Evolutionary conservation across 53 echinoderm and acorn worm genomes (phyloP), one percentile per base, ranked within the genome.

Genomic region (Zoroaster sp.): DNA sequence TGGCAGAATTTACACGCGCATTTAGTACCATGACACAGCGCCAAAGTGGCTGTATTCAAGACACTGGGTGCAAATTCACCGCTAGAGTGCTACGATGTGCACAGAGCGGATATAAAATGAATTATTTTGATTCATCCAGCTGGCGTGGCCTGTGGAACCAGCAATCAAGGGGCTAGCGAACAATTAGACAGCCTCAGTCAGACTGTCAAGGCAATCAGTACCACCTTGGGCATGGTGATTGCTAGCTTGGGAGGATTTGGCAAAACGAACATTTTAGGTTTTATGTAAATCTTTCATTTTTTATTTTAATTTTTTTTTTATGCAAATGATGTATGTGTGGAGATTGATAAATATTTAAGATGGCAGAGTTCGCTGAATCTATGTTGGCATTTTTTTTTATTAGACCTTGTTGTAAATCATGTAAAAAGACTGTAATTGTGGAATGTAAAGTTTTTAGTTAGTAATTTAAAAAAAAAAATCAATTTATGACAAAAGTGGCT

Each of bases 261-360:
- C 35, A 59, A 79, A n/a, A 74, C 14, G 37, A 33, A 73, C 37
- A 9, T 71, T 71, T 71, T 18, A 54, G 21, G 33, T 79, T 79
- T 79, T 63, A 79, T 79, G 79, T 79, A 79, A 18, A 79, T 79
- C 38, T 79, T 79, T 59, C 40, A 32, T 79, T 79, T 77, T 34
- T 73, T 73, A n/a, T 41, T 20, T 20, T 46, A 36, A 59, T 30
- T 45, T 37, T 78, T 38, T 79, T 79, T 79, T 39, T 79, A 30
- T 21, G 15, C 33, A 79, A 35, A 54, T 54, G 54, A 79, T 34
- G 33, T 55, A 79, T 23, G 79, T 79, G 79, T 34, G 40, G 51
- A 76, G 40, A 76, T 49, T 76, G 76, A 76, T 21, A 49, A 76
- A 49, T 76, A 31, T 45, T 47, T 41, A 47, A 25, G 76, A 23